Percentiles rank a stretch among this genome's conserved stretches.
Evolutionary conservation across 2,888 invertebrate genomes (phyloP).

Genomic region (Protophormia terraenovae): DNA sequence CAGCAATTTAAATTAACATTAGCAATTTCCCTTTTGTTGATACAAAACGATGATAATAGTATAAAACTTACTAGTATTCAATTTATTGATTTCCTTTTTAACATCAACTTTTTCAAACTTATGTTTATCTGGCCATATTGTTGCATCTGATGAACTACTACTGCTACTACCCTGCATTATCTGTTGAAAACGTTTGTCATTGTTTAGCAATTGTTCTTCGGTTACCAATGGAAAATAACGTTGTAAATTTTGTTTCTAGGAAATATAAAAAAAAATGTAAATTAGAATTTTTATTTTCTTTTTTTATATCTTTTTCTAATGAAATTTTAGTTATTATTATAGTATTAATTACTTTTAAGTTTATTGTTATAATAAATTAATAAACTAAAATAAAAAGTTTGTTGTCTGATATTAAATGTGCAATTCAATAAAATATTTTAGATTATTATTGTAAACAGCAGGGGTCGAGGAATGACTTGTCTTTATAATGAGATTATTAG

Average conservation of each 20-base stretch:
- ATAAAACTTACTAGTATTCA: slow-evolving; percentile 76
- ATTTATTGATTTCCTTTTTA: slow-evolving; percentile 78
- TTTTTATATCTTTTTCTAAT: neutral
- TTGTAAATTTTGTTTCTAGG: slow-evolving; percentile 73
- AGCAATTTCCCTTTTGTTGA: neutral
- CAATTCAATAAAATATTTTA: neutral
- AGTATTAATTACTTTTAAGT: neutral
- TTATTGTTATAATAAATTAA: neutral
- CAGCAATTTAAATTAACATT: neutral
- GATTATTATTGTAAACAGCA: neutral
- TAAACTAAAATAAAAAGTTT: neutral
- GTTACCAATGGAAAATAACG: slow-evolving; percentile 73
- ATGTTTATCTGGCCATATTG: slow-evolving; percentile 76
- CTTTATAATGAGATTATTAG: neutral
- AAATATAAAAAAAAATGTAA: slow-evolving; percentile 30
- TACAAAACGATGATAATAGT: too few species aligned
- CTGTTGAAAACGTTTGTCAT: slow-evolving; percentile 77
- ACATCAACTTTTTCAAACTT: slow-evolving; percentile 75
- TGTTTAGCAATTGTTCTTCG: slow-evolving; percentile 70
- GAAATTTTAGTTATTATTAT: neutral
- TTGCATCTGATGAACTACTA: slow-evolving; percentile 59
- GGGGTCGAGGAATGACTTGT: neutral
- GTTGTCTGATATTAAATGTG: neutral
- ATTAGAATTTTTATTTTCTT: neutral
- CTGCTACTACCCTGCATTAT: slow-evolving; percentile 78